Base-by-base conservation (phyloP, 1,140 invertebrate species). In the Zaprionus nigranus region DNA sequence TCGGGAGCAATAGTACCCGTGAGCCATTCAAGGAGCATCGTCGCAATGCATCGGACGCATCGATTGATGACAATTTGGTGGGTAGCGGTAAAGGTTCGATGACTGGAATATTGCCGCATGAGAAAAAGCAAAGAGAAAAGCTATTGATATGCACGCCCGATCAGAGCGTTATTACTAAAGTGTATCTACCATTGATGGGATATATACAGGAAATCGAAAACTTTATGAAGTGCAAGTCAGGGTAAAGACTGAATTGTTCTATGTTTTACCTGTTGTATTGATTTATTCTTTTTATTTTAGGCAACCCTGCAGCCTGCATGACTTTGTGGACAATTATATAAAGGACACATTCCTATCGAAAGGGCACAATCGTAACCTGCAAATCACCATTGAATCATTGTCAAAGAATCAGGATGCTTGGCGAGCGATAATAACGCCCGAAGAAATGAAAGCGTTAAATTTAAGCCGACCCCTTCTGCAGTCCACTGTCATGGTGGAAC, bases 191-290 rank as follows among this genome's bases (percentile, higher is more conserved):
- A 11, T 93, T 97, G 57, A 95, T 95, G 93, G 94, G 94, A 68
- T 97, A 97, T 90, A 95, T 97, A 69, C 94, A 95, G 80, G 96
- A 97, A 92, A 96, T 97, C 72, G 96, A 97, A 92, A 93, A 94
- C 73, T 94, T 94, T 54, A 93, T 96, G 83, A 94, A 94, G 68
- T 94, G 94, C 77, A 91, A 94, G 76, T 90, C 95, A 46, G 95
- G 95, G 95, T 96, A 93, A 91, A 88, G 53, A 5, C 2, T 7
- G 9, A 38, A 20, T 30, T 2, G 4, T 6, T 43, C 1, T 24
- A 53, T 51, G 28, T 15, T 4, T 26, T n/a, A 11, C 3, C 4
- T 34, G 15, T 24, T 38, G 11, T 22, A 40, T 26, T 11, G 17
- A 51, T 57, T 11, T 43, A 30, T 17, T 20, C 9, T 15, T 20